Base-by-base conservation (phyloP, 2,888 invertebrate species). In the Rosalia funebris region DNA sequence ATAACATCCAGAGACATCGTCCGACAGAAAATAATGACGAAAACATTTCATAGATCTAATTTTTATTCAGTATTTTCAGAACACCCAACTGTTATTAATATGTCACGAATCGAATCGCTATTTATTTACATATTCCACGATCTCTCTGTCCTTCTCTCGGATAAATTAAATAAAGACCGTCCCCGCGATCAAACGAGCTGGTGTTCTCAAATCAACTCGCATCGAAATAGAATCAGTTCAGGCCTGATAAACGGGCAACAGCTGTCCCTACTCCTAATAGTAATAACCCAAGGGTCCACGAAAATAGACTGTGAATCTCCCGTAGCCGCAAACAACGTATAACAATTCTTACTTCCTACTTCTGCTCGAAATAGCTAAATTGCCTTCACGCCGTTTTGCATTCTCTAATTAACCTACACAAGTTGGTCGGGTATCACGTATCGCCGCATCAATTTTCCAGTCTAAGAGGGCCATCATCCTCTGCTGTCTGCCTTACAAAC, bases 161-260 rank as follows among this genome's bases (percentile, higher is more conserved):
- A n/a, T n/a, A 25, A 25, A 25, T 5, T 25, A 25, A 25, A 25
- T 5, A 25, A 5, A 25, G 25, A 25, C 25, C 7, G 25, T 25
- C 3, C 25, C 36, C 36, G 36, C 12, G 37, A 37, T 15, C 34
- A 34, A 36, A 48, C 19, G 46, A 46, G 34, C 32, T 32, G 48
- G 20, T 20, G 39, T 37, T 34, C 15, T 48, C 37, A 11, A 39
- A 15, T 56, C 39, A 17, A 50, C 36, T 56, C 48, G 34, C 56
- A 60, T 52, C 56, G 36, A 62, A 62, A 66, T 54, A 56, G 65
- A 59, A 63, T 65, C 62, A 47, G 54, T 62, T 57, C 46, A 64
- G 65, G 68, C 57, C 67, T 72, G 73, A 74, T 74, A 67, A 70
- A 74, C 70, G 69, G 54, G 59, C 69, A 71, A 73, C 75, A 75